These are phyloP conservation scores for Heliconius hewitsoni DNA, from an alignment of 1,140 invertebrate species.

Conservation along the genomic window DNA sequence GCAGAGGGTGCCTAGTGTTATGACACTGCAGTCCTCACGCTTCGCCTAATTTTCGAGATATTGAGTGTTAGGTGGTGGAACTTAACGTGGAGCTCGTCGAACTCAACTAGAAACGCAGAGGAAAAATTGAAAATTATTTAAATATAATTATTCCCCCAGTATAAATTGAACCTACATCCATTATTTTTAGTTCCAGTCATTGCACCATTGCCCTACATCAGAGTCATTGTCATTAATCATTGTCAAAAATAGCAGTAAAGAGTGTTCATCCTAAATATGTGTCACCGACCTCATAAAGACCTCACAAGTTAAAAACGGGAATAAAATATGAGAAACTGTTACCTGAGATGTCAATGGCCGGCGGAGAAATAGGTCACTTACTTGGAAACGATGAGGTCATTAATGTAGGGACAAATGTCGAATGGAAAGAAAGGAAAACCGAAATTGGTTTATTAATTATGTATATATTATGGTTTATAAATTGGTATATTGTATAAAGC, in stretches of 20 bases:
- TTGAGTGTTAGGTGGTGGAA: not conserved
- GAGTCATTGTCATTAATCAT: not conserved
- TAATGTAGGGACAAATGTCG: not conserved
- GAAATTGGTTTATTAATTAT: too few relatives aligned
- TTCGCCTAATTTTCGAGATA: not conserved
- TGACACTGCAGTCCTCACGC: not conserved
- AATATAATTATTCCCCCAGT: not conserved
- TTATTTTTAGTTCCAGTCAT: too few relatives aligned
- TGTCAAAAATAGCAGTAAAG: not conserved
- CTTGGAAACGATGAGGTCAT: not conserved
- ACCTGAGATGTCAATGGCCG: slow-evolving; percentile 4
- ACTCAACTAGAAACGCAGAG: not conserved
- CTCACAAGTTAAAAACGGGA: not conserved
- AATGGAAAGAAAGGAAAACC: too few relatives aligned
- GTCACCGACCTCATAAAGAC: not conserved
- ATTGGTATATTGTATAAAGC: too few relatives aligned
- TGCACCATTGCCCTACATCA: not conserved
- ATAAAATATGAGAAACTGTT: not conserved
- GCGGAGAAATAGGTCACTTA: slow-evolving; percentile 9
- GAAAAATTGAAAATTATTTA: not conserved
- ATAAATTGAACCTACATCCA: not conserved
- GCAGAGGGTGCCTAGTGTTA: not conserved
- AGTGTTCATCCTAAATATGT: slow-evolving; percentile 8
- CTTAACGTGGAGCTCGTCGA: not conserved
- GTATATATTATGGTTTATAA: too few relatives aligned